Percentiles rank a stretch among this genome's conserved stretches.
Conservation (phyloP, 2,888 invertebrate genomes). For the Muschampia plurimacula region DNA sequence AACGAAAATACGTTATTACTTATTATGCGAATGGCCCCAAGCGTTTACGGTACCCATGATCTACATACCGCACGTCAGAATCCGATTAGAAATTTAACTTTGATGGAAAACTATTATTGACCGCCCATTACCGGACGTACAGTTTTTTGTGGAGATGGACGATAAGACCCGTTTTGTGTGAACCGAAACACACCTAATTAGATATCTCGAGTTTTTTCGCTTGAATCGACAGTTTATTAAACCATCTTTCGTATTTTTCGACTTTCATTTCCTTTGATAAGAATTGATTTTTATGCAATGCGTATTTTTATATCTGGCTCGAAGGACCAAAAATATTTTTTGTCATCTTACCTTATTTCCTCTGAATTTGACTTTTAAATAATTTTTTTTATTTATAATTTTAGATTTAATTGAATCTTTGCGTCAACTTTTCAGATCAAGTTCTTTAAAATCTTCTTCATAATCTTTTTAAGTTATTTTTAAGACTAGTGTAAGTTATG, state of each 20-base stretch:
- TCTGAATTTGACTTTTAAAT: no score
- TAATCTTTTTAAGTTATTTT: no score
- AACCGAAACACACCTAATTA: conserved; percentile 42
- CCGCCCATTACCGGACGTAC: conserved; percentile 54
- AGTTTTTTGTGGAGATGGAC: conserved; percentile 40
- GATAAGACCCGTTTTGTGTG: conserved; percentile 46
- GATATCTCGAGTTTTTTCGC: conserved; percentile 27
- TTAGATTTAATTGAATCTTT: no score
- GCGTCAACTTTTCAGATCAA: no score
- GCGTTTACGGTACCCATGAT: conserved; percentile 72
- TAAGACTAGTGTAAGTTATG: no score
- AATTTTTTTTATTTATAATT: no score
- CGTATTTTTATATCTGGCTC: neutral
- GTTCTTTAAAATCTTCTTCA: no score
- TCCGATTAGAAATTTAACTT: conserved; percentile 71
- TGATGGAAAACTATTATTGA: conserved; percentile 77
- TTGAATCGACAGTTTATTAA: conserved; percentile 17
- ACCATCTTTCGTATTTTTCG: conserved; percentile 14
- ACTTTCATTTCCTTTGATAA: conserved; percentile 16
- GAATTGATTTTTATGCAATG: neutral
- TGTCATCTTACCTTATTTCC: no score
- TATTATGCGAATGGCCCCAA: conserved; percentile 51
- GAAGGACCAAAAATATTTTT: neutral
- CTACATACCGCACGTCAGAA: conserved; percentile 69
- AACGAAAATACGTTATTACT: conserved; percentile 37